Evolutionary conservation across 1,140 invertebrate genomes (phyloP).

Genomic region (Ephestia elutella): DNA sequence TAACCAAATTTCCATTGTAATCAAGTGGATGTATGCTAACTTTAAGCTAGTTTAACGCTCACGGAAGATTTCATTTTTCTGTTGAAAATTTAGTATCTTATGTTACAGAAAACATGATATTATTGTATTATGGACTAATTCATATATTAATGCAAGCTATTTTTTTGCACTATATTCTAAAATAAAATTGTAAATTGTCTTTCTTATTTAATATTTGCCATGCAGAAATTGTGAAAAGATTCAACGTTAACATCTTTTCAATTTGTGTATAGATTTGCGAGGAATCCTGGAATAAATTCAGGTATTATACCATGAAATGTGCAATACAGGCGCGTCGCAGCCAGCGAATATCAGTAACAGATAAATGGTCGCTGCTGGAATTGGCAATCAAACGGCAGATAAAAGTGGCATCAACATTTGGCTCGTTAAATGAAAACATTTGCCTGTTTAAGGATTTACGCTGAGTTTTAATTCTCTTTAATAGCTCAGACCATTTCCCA

Average conservation of each 20-base stretch:
- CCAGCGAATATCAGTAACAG: neutral
- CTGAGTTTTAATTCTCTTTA: neutral
- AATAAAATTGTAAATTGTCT: no score
- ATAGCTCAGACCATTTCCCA: neutral
- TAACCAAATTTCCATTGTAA: conserved; percentile 26
- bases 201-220: no score
- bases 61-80: no score
- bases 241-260: no score
- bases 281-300: neutral
- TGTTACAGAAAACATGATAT: no score
- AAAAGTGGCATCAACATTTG: neutral
- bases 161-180: no score
- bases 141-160: no score
- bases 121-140: no score
- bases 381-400: neutral
- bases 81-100: no score
- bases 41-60: no score
- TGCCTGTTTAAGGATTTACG: neutral
- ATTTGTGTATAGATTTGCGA: no score
- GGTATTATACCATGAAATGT: neutral
- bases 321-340: neutral
- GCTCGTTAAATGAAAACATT: neutral
- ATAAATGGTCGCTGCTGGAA: neutral
- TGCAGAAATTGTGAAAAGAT: no score
- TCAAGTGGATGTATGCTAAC: neutral